phyloP scores from a whole-genome alignment of 1,140 invertebrate species.

The Zaprionus tsacasi region DNA sequence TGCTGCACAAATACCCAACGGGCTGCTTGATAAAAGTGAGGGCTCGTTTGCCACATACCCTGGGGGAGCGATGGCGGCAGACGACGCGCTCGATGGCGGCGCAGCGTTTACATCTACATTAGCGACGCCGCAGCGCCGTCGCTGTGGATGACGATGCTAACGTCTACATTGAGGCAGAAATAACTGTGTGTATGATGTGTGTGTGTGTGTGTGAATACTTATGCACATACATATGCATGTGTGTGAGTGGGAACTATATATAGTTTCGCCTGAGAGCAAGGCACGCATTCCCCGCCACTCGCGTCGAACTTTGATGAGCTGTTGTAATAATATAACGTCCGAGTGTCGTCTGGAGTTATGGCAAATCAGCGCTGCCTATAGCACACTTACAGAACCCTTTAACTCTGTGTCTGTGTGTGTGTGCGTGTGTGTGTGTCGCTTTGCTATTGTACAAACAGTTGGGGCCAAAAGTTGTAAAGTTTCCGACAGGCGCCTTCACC shows the following conservation, averaged over 20 bases:
- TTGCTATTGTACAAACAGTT: conserved; percentile 76
- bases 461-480: conserved; percentile 74
- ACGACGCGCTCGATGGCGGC: conserved; percentile 8
- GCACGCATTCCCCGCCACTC: conserved; percentile 33
- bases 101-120: conserved; percentile 78
- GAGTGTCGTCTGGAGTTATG: conserved; percentile 70
- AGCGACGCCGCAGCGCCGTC: conserved; percentile 40
- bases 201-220: background rate
- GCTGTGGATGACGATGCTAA: conserved; percentile 27
- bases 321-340: conserved; percentile 78
- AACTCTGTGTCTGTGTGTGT: conserved; percentile 4
- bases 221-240: background rate
- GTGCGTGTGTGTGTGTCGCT: conserved; percentile 26
- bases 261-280: conserved; percentile 1
- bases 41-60: conserved; percentile 56
- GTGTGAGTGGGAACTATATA: background rate
- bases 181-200: conserved; percentile 8
- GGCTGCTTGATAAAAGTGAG: conserved; percentile 79
- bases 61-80: conserved; percentile 33
- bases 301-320: conserved; percentile 72
- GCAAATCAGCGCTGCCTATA: conserved; percentile 43
- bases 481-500: conserved; percentile 72
- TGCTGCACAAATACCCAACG: conserved; percentile 78
- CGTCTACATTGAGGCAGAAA: conserved; percentile 39
- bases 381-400: background rate